phyloP scores from a whole-genome alignment of 1,140 invertebrate species.

The Drosophila nebulosa region DNA sequence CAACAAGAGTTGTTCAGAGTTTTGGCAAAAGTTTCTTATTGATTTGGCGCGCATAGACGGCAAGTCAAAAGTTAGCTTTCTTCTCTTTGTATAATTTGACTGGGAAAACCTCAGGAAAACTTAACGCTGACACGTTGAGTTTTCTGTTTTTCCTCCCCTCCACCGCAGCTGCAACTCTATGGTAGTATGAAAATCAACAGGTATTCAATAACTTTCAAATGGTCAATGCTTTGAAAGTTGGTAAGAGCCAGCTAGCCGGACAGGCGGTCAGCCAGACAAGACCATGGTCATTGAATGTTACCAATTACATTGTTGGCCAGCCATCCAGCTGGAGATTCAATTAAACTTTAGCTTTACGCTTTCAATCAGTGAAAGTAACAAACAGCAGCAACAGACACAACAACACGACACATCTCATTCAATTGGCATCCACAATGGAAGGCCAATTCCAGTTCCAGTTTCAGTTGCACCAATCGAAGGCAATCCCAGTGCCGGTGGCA shows the following conservation, averaged over 20 bases:
- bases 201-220: slow-evolving; percentile 73
- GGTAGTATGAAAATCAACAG: slow-evolving; percentile 14
- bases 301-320: slow-evolving; percentile 56
- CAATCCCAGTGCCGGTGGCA: slow-evolving; percentile 25
- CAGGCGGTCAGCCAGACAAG: background rate
- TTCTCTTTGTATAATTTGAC: slow-evolving; percentile 5
- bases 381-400: slow-evolving; percentile 1
- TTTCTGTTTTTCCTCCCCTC: slow-evolving; percentile 23
- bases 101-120: slow-evolving; percentile 20
- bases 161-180: slow-evolving; percentile 8
- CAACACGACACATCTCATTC: slow-evolving; percentile 2
- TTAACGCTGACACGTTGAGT: slow-evolving; percentile 45
- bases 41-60: slow-evolving; percentile 55
- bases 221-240: slow-evolving; percentile 69
- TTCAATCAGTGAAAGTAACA: slow-evolving; percentile 71
- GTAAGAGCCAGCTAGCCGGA: slow-evolving; percentile 32
- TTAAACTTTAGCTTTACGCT: slow-evolving; percentile 75
- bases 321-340: slow-evolving; percentile 57
- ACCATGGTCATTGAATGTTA: slow-evolving; percentile 52
- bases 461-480: background rate
- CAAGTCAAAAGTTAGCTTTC: slow-evolving; percentile 31
- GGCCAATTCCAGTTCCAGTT: slow-evolving; percentile 32
- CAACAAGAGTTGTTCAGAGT: background rate
- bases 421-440: slow-evolving; percentile 31
- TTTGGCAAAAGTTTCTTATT: slow-evolving; percentile 52